phyloP scores from a whole-genome alignment of 2,888 invertebrate species.

The Augochlorella aurata region DNA sequence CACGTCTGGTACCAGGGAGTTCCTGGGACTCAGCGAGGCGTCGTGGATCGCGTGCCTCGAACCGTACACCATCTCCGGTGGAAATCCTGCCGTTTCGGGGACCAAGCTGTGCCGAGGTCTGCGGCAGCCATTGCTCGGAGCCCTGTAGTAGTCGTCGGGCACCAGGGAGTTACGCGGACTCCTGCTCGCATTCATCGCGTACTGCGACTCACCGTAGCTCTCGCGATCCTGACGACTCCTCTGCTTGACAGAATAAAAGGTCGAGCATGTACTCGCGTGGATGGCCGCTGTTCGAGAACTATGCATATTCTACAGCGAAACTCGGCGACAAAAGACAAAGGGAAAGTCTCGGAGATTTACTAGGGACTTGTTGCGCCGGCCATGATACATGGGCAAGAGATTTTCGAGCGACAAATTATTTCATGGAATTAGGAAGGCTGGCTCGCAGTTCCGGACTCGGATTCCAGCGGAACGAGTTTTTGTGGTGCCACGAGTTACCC shows the following conservation, averaged over 20 bases:
- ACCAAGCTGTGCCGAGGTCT: constrained; percentile 84
- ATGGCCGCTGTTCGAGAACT: too few relatives aligned
- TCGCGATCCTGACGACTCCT: constrained; percentile 85
- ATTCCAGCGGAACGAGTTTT: not conserved
- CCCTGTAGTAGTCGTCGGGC: constrained; percentile 83
- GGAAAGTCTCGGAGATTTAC: too few relatives aligned
- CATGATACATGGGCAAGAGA: not conserved
- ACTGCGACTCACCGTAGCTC: constrained; percentile 79
- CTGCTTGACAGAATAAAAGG: constrained; percentile 69
- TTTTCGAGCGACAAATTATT: not conserved
- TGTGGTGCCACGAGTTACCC: not conserved
- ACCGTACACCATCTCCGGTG: constrained; percentile 42
- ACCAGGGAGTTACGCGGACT: constrained; percentile 86
- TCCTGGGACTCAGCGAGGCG: constrained; percentile 84
- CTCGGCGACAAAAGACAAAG: too few relatives aligned
- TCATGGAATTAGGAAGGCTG: not conserved
- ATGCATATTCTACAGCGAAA: too few relatives aligned
- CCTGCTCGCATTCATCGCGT: constrained; percentile 79
- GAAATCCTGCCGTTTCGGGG: constrained; percentile 78
- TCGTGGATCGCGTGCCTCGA: constrained; percentile 85
- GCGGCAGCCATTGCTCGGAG: constrained; percentile 80
- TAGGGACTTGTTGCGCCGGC: too few relatives aligned
- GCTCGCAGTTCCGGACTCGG: not conserved
- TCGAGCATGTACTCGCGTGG: not conserved
- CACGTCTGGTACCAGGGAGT: constrained; percentile 85